Base-by-base conservation (phyloP, 2,113 vertebrate species). In the Carassius carassius region DNA sequence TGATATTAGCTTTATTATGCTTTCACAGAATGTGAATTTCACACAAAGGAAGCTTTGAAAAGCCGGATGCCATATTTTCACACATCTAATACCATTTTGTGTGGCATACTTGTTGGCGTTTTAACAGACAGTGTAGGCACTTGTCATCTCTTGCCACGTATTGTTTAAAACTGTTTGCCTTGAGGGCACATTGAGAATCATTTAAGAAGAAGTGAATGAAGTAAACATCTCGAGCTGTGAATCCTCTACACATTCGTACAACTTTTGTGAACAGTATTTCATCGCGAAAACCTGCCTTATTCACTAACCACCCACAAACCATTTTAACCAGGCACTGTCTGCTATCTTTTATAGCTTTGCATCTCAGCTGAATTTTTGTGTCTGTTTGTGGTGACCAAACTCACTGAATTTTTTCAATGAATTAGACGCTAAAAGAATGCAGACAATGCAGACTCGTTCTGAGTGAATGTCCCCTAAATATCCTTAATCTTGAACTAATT, bases 101-200 rank as follows among this genome's bases (percentile, higher is more conserved):
- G 58, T 47, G 78, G 78, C 78, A 80, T 47, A 10, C 14, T 80
- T 29, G 60, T 80, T 80, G 78, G 78, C 78, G 1, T 65, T 65
- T 35, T 63, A 44, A 65, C 60, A 63, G 78, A 23, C 60, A 65
- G 78, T 80, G 60, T 80, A 80, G 78, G 60, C 60, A 65, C 78
- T 47, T 29, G 78, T 80, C 78, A 49, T 80, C 60, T 80, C 60
- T 47, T 80, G 78, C 60, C 78, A 80, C 41, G 37, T 44, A 63
- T 80, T 80, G 23, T 80, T 80, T 23, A 80, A 80, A 80, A 80
- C 78, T 65, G 78, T 80, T 65, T 49, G 78, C 78, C 78, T 80
- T 44, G 58, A 63, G 78, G 60, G 62, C 60, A 80, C 78, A 80
- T 80, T 47, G 60, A 80, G 37, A 80, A 65, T 8, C 13, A 65